Conservation (phyloP, 2,888 invertebrate genomes). For the Lasioglossum villosulum region DNA sequence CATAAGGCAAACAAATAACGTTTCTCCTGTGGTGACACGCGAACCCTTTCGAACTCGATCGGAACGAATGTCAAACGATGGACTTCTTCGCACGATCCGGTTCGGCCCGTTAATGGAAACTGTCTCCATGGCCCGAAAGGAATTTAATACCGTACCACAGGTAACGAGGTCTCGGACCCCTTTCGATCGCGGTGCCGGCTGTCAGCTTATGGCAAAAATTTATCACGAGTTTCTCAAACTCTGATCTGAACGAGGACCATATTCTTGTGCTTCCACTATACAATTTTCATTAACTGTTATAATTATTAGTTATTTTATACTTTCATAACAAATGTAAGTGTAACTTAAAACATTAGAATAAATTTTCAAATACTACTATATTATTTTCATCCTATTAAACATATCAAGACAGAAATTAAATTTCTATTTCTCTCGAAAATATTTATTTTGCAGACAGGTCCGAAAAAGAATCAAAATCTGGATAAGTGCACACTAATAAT, state of each 20-base stretch:
- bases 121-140: slow-evolving; percentile 27
- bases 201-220: slow-evolving; percentile 36
- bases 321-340: no score
- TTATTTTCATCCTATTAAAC: no score
- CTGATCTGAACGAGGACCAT: background rate
- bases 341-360: no score
- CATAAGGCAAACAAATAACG: slow-evolving; percentile 58
- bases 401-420: no score
- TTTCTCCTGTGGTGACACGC: slow-evolving; percentile 40
- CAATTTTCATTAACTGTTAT: no score
- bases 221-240: background rate
- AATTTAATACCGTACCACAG: slow-evolving; percentile 41
- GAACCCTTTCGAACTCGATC: slow-evolving; percentile 21
- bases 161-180: slow-evolving; percentile 23
- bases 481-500: no score
- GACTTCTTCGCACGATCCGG: background rate
- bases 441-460: no score
- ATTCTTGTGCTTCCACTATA: no score
- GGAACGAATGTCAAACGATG: slow-evolving; percentile 48
- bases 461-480: no score
- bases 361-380: no score
- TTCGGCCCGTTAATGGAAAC: slow-evolving; percentile 37
- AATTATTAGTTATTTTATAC: no score
- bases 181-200: background rate
- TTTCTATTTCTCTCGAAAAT: no score